Base-by-base conservation (phyloP, 2,888 invertebrate genomes). In the Nomada flava region DNA sequence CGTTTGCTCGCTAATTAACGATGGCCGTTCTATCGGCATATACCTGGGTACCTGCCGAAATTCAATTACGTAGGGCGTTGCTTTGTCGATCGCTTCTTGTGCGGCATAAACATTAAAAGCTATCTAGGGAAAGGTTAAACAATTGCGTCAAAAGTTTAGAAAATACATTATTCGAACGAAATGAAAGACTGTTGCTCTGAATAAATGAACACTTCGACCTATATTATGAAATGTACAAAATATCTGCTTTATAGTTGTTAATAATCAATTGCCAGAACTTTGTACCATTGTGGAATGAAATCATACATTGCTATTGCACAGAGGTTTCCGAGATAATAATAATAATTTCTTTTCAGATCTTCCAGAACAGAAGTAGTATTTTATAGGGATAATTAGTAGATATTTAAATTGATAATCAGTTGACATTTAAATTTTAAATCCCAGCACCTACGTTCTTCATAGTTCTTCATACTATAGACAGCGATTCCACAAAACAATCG, bases 1-100 rank as follows among this genome's bases (percentile, higher is more conserved):
- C 77, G 74, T 86, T 86, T 88, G 74, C 76, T 82, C 76, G 79
- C 80, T 79, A 86, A 87, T 86, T 86, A 86, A 78, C 82, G 85
- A 87, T 86, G 82, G 78, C 76, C 86, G 76, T 79, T 81, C 60
- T 65, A 75, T n/a, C 70, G 62, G 75, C 47, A 47, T 15, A 59
- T 55, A 64, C 64, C 60, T 53, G 62, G 59, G 26, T 64, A 26
- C 18, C 78, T 65, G 42, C 20, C 75, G 75, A 72, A 83, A 83
- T 83, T 83, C 79, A 69, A 83, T 84, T 84, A 79, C 83, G 75
- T 26, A 52, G 82, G 57, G 63, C 53, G 63, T 67, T 62, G 83
- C 42, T 60, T 69, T 74, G 68, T 83, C 62, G 75, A 78, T 78
- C 68, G 63, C 71, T 72, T 82, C 76, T 77, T 68, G 29, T 68